Conservation (phyloP, 2,797 vertebrate species). For the Myripristis jacobus region DNA sequence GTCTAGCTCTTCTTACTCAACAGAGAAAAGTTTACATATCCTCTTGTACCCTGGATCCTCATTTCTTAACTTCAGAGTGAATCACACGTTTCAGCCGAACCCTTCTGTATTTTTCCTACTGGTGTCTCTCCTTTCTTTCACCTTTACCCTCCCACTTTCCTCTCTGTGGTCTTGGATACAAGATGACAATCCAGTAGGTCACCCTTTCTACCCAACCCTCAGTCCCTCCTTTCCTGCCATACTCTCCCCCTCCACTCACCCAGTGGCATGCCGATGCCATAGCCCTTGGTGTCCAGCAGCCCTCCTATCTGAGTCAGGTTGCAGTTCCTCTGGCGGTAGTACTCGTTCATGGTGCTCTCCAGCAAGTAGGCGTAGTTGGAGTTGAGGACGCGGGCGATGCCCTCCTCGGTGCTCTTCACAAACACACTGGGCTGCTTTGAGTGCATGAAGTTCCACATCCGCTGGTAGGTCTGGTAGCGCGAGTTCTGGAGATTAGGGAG, state of each 20-base stretch:
- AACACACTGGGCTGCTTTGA: constrained; percentile 99
- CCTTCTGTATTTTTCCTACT: too few relatives aligned
- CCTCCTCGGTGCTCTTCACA: constrained; percentile 99
- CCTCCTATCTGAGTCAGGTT: constrained; percentile 99
- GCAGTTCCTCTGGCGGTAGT: constrained; percentile 96
- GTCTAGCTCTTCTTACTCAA: constrained; percentile 58
- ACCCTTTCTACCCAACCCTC: not conserved
- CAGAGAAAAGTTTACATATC: constrained; percentile 54
- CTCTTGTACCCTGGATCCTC: constrained; percentile 50
- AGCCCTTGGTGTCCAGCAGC: constrained; percentile 99
- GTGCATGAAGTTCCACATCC: constrained; percentile 99
- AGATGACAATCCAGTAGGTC: not conserved
- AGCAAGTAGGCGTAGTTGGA: constrained; percentile 98
- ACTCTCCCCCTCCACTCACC: constrained; percentile 82
- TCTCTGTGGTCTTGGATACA: too few relatives aligned
- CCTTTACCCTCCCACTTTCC: constrained; percentile 4
- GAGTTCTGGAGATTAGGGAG: constrained; percentile 87
- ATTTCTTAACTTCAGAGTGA: constrained; percentile 38
- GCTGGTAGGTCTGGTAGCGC: constrained; percentile 98
- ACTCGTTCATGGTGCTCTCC: constrained; percentile 99
- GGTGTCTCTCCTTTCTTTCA: constrained; percentile 22
- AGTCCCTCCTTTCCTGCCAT: not conserved
- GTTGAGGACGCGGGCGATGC: constrained; percentile 96
- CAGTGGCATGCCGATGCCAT: constrained; percentile 98
- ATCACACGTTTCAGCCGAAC: constrained; percentile 45